Base-by-base conservation (phyloP, 2,888 invertebrate genomes). In the Chymomyza fuscimana region DNA sequence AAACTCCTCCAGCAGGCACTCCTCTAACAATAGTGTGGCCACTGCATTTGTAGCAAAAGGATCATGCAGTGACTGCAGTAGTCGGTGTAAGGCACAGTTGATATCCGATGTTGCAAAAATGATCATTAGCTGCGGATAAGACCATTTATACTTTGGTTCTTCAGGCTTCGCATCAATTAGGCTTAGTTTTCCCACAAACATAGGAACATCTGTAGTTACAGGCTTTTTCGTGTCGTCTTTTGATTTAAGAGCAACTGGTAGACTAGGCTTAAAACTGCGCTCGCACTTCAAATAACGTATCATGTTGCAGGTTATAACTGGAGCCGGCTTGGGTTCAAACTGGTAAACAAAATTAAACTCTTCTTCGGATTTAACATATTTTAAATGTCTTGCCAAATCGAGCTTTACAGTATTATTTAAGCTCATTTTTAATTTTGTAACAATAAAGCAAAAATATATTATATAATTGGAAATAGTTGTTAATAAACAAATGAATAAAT, bases 91-190 rank as follows among this genome's bases (percentile, higher is more conserved):
- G 10, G 90, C 88, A 7, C 89, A 84, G 63, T 90, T 81, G 29
- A 90, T 69, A 64, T 91, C 90, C 3, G 86, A 83, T 4, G 81
- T 79, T 16, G 77, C 79, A 67, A 89, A 87, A 15, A 91, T 81
- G 29, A 91, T 76, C 74, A 90, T 75, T 15, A 81, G 63, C 7
- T 77, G 67, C 0, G 74, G 74, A 7, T 67, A 76, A 51, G 59
- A 71, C 74, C 74, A 74, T 5, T 54, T 16, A 50, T 76, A 74
- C 7, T 56, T 52, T 10, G 25, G 12, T 4, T 72, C 50, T 9
- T 29, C 36, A 9, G 32, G 32, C 32, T 62, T 60, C 40, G 51
- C 32, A 5, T 7, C 32, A 1, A 1, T 7, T 7, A 0, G 5
- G 32, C 6, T 4, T 32, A 32, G 32, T 32, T 7, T 5, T 5